phyloP scores from a whole-genome alignment of 2,888 invertebrate species.

The Trypoxylon attenuatum region DNA sequence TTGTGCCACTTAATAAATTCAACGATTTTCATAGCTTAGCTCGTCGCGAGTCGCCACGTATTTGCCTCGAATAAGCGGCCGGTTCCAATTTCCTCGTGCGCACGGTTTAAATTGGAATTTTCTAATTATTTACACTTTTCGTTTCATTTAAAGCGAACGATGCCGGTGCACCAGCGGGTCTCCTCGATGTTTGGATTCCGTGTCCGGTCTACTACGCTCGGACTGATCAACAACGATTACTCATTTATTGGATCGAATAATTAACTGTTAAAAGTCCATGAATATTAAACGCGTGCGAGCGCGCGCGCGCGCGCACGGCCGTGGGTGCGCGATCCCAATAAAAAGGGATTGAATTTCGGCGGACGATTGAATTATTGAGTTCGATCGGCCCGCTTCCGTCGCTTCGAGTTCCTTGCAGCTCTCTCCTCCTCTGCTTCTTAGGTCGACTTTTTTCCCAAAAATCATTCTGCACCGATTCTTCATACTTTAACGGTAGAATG shows the following conservation, averaged over 20 bases:
- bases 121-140: slow-evolving; percentile 7
- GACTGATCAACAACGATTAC: slow-evolving; percentile 21
- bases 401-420: background rate
- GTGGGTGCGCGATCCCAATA: no score
- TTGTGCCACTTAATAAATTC: background rate
- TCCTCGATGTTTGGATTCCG: slow-evolving; percentile 11
- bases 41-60: background rate
- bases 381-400: slow-evolving; percentile 8
- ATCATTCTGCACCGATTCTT: no score
- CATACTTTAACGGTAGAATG: no score
- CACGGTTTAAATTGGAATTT: slow-evolving; percentile 7
- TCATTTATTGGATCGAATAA: slow-evolving; percentile 41
- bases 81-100: no score
- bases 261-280: slow-evolving; percentile 36
- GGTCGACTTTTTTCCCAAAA: no score
- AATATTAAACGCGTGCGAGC: slow-evolving; percentile 44
- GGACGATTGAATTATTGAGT: slow-evolving; percentile 36
- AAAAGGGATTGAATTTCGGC: slow-evolving; percentile 40
- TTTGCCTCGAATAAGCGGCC: background rate
- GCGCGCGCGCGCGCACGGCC: no score
- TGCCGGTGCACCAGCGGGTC: background rate
- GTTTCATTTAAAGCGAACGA: background rate
- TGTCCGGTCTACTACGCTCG: slow-evolving; percentile 4
- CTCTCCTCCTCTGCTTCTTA: no score
- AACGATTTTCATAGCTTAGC: background rate